Evolutionary conservation across 2,888 invertebrate species (phyloP).

Genomic region (Stenodera caucasica): DNA sequence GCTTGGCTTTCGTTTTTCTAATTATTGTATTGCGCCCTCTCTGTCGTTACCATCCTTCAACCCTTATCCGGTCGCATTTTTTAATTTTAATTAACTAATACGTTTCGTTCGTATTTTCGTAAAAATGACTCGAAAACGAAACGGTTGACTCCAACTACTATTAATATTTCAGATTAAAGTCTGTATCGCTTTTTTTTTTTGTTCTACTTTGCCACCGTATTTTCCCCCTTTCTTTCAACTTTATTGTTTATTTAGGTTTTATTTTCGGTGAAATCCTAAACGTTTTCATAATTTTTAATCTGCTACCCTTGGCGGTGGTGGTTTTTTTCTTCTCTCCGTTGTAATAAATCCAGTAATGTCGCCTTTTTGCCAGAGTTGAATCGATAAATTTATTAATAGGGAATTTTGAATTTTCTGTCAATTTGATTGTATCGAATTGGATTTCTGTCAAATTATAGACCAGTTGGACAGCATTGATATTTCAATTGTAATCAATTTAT

Average conservation of each 20-base stretch:
- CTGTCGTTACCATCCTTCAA: constrained; percentile 12
- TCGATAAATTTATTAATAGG: too few relatives aligned
- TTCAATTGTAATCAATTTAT: neutral
- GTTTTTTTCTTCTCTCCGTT: neutral
- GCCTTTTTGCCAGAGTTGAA: too few relatives aligned
- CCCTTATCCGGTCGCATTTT: constrained; percentile 16
- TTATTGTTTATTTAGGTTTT: constrained; percentile 3
- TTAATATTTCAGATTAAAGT: constrained; percentile 1
- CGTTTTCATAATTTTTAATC: constrained; percentile 6
- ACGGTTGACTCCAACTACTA: neutral
- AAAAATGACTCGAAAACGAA: constrained; percentile 1
- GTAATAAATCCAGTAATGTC: too few relatives aligned
- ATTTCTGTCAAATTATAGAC: neutral
- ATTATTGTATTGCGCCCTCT: neutral
- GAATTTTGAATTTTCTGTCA: too few relatives aligned
- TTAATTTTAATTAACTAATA: constrained; percentile 25
- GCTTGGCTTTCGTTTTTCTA: neutral
- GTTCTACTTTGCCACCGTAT: neutral
- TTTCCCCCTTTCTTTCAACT: neutral
- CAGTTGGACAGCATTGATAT: neutral
- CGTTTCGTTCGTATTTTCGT: constrained; percentile 19
- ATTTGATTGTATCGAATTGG: neutral
- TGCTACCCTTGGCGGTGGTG: neutral
- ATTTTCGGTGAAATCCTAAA: neutral
- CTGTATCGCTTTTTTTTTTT: neutral